Evolutionary conservation across 1,140 invertebrate species (phyloP).

Genomic region (Orchestia grillus): DNA sequence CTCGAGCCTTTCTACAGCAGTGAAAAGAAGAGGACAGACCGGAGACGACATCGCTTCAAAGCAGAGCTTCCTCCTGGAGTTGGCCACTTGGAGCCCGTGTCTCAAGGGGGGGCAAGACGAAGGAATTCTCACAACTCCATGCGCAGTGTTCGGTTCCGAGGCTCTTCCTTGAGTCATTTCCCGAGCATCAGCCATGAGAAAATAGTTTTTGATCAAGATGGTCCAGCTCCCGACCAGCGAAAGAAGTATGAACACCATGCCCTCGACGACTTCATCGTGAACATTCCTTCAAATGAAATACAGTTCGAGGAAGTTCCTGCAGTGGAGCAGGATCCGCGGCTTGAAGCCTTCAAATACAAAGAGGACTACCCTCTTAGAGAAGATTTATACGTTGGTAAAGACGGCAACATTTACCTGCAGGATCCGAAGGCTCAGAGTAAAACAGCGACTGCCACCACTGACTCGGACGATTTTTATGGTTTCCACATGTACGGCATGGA

Average conservation of each 20-base stretch:
- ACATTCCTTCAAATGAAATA: slow-evolving; percentile 46
- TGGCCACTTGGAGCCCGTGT: neutral
- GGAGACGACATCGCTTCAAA: neutral
- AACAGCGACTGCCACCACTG: slow-evolving; percentile 25
- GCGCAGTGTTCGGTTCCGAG: neutral
- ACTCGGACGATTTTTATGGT: neutral
- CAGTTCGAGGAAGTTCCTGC: slow-evolving; percentile 14
- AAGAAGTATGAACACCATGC: neutral
- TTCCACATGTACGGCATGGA: slow-evolving; percentile 49
- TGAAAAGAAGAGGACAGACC: neutral
- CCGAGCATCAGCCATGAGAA: neutral
- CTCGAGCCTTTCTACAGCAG: slow-evolving; percentile 22
- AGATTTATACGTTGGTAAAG: slow-evolving; percentile 28
- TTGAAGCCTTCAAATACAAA: slow-evolving; percentile 33
- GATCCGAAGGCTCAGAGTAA: neutral
- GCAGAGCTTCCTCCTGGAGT: slow-evolving; percentile 13
- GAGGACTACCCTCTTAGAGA: slow-evolving; percentile 26
- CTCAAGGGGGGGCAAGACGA: neutral
- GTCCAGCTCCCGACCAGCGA: neutral
- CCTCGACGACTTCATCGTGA: neutral
- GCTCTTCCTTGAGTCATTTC: neutral
- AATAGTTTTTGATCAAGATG: neutral
- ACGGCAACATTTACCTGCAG: slow-evolving; percentile 36
- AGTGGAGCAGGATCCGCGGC: neutral
- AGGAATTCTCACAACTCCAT: neutral